A percentile compares a stretch with the other conserved stretches of the same genome.
These are phyloP conservation scores for Lycorma delicatula DNA, from an alignment of 1,140 invertebrate genomes.

Conservation along the genomic window DNA sequence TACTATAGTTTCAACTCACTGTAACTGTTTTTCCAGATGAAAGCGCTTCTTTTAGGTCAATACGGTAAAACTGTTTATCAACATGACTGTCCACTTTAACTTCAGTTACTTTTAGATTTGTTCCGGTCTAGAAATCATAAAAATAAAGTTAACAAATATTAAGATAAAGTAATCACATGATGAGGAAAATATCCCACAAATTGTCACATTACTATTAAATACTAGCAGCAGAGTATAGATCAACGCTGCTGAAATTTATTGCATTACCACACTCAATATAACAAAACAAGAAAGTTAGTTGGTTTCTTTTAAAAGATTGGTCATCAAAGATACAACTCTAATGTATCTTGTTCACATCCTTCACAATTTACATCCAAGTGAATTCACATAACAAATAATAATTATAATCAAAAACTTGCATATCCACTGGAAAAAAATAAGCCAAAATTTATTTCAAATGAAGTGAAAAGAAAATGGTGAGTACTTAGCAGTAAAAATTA, in stretches of 20 bases:
- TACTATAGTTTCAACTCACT: background rate
- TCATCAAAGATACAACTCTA: too few relatives aligned
- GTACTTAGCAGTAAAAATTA: too few relatives aligned
- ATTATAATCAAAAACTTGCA: too few relatives aligned
- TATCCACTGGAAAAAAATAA: too few relatives aligned
- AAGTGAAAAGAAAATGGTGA: too few relatives aligned
- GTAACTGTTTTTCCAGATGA: slow-evolving; percentile 47
- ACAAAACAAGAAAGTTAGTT: background rate
- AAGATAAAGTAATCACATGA: too few relatives aligned
- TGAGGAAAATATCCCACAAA: too few relatives aligned
- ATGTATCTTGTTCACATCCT: too few relatives aligned
- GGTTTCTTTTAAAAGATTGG: background rate
- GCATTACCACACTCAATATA: background rate
- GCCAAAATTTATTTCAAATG: too few relatives aligned
- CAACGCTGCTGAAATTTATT: background rate
- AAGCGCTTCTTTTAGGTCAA: slow-evolving; percentile 53
- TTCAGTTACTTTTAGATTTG: slow-evolving; percentile 44
- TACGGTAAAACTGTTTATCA: slow-evolving; percentile 40
- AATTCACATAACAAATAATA: too few relatives aligned
- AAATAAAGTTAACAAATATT: background rate
- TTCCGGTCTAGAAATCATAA: background rate
- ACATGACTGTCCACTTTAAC: slow-evolving; percentile 41
- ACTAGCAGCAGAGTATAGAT: background rate
- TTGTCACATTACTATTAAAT: background rate
- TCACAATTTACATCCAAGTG: too few relatives aligned